These are phyloP conservation scores for Ceyx margarethae DNA, from an alignment of 2,113 vertebrate genomes.

Conservation along the genomic window DNA sequence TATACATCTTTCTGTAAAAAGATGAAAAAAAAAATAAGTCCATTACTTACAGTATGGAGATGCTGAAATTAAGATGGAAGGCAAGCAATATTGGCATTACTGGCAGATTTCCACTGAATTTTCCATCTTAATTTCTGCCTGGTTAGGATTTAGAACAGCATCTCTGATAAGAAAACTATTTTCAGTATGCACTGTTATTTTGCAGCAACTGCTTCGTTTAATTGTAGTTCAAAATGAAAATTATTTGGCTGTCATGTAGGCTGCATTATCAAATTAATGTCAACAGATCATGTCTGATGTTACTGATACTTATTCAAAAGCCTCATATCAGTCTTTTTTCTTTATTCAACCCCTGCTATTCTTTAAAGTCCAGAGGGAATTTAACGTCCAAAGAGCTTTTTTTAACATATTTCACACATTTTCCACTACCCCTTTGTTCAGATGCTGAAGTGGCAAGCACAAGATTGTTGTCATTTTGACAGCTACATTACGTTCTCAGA, in stretches of 20 bases:
- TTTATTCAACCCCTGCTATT: background rate
- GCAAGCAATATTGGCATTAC: background rate
- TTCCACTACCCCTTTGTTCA: background rate
- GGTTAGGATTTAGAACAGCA: background rate
- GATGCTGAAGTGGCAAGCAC: background rate
- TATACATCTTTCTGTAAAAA: background rate
- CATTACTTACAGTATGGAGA: background rate
- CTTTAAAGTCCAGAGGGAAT: constrained; percentile 13
- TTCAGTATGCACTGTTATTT: background rate
- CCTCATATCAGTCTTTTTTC: background rate
- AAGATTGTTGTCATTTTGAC: constrained; percentile 59
- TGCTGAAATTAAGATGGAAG: background rate
- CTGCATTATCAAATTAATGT: background rate
- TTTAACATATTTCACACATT: constrained; percentile 10
- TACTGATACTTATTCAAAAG: background rate
- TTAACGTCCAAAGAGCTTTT: background rate
- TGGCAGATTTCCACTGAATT: background rate
- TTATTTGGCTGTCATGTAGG: background rate
- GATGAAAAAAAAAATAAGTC: background rate
- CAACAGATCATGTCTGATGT: background rate
- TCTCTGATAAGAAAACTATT: background rate
- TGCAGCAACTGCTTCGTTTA: background rate
- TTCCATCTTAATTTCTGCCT: background rate
- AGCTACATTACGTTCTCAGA: constrained; percentile 18
- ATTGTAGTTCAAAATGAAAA: constrained; percentile 1